Percentiles rank a stretch among this genome's conserved stretches.
Evolutionary conservation across 2,113 vertebrate genomes (phyloP).

Genomic region (Lonchura striata): DNA sequence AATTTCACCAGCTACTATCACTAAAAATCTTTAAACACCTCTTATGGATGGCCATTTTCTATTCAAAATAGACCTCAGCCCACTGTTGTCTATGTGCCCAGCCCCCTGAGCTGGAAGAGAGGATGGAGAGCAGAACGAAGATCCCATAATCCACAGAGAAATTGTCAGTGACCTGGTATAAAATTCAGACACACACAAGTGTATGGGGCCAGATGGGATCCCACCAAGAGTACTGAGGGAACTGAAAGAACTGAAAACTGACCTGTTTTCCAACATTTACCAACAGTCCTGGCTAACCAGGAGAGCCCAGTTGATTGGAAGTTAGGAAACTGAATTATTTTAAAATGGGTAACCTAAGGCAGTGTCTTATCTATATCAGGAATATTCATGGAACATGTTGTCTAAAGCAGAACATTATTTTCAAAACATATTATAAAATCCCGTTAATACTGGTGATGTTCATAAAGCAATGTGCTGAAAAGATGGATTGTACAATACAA

Average conservation of each 20-base stretch:
- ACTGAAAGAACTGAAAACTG: background rate
- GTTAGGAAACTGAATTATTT: background rate
- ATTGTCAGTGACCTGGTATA: background rate
- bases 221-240: background rate
- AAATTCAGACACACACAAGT: background rate
- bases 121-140: background rate
- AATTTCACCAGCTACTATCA: background rate
- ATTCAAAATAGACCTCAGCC: background rate
- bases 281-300: background rate
- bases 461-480: background rate
- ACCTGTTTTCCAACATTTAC: background rate
- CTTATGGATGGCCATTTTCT: background rate
- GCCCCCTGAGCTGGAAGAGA: background rate
- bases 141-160: background rate
- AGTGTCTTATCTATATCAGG: background rate
- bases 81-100: background rate
- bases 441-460: background rate
- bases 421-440: background rate
- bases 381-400: background rate
- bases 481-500: background rate
- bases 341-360: background rate
- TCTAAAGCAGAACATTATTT: background rate
- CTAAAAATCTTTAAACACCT: background rate
- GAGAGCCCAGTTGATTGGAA: background rate
- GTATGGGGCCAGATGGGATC: background rate